Percentiles rank a stretch among this genome's conserved stretches.
Evolutionary conservation across 1,140 invertebrate species (phyloP).

Genomic region (Micrasema minimum): DNA sequence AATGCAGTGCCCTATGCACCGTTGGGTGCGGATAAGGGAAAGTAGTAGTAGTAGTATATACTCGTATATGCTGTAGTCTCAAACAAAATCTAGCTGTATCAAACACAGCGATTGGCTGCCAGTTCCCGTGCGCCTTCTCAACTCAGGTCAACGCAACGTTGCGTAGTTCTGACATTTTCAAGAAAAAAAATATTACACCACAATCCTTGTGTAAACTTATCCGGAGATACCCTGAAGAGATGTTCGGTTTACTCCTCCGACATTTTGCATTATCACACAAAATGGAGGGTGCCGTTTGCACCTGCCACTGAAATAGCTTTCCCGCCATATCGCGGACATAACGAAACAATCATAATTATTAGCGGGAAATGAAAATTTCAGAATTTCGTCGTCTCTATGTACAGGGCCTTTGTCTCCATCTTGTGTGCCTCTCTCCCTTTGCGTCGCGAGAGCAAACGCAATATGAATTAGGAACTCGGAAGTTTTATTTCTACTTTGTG

Average conservation of each 20-base stretch:
- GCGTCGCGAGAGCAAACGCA: conserved; percentile 8
- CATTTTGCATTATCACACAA: conserved; percentile 41
- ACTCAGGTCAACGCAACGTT: no score
- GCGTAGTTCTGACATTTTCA: no score
- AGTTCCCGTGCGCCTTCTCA: no score
- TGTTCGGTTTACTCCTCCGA: conserved; percentile 42
- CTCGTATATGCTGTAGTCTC: no score
- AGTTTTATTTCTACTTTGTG: conserved; percentile 21
- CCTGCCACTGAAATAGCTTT: conserved; percentile 39
- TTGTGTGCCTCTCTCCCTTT: conserved; percentile 7
- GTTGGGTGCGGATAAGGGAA: no score
- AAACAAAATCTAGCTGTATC: no score
- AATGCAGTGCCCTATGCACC: no score
- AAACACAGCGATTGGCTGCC: no score
- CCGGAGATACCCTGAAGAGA: no score
- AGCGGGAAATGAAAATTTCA: conserved; percentile 48
- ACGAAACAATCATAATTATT: conserved; percentile 49
- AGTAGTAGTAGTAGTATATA: no score
- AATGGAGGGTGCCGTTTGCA: conserved; percentile 38
- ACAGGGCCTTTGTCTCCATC: conserved; percentile 30
- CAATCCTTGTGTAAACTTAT: no score
- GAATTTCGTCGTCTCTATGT: neutral
- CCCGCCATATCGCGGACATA: conserved; percentile 35
- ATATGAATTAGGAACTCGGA: conserved; percentile 35
- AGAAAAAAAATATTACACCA: no score